Conservation (phyloP, 2,888 invertebrate species). For the Pollenia angustigena region DNA sequence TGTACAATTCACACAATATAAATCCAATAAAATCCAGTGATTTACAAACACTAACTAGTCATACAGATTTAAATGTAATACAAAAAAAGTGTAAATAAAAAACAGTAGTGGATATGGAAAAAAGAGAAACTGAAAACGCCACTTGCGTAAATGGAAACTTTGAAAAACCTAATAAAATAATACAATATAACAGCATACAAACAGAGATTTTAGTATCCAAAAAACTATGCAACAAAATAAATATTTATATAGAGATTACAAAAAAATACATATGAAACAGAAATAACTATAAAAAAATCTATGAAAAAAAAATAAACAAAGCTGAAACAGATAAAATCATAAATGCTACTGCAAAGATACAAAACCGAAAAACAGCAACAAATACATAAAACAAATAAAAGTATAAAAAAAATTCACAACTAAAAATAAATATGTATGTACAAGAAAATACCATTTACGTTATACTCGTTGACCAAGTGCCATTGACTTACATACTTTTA, state of each 20-base stretch:
- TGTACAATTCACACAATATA: slow-evolving; percentile 71
- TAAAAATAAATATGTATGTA: slow-evolving; percentile 51
- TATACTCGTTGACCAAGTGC: slow-evolving; percentile 72
- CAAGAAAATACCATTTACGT: slow-evolving; percentile 59
- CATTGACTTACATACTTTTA: slow-evolving; percentile 71
- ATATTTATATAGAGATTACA: not conserved
- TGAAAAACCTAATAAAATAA: slow-evolving; percentile 28
- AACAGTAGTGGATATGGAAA: not conserved
- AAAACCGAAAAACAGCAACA: not conserved
- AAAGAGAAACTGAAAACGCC: slow-evolving; percentile 15
- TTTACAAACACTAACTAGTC: slow-evolving; percentile 68
- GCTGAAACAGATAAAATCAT: slow-evolving; percentile 50
- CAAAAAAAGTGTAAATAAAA: slow-evolving; percentile 60
- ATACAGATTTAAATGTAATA: slow-evolving; percentile 60
- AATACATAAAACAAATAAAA: not conserved
- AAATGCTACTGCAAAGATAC: slow-evolving; percentile 31
- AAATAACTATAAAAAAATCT: not conserved
- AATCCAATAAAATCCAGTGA: slow-evolving; percentile 74
- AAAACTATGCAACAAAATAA: slow-evolving; percentile 24
- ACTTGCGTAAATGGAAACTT: slow-evolving; percentile 27
- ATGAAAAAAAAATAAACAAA: slow-evolving; percentile 1
- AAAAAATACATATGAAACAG: slow-evolving; percentile 23
- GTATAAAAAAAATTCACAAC: slow-evolving; percentile 44
- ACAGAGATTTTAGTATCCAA: slow-evolving; percentile 23
- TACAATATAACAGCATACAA: slow-evolving; percentile 21